Conservation (phyloP, 2,888 invertebrate genomes). For the Rhorus exstirpatorius region DNA sequence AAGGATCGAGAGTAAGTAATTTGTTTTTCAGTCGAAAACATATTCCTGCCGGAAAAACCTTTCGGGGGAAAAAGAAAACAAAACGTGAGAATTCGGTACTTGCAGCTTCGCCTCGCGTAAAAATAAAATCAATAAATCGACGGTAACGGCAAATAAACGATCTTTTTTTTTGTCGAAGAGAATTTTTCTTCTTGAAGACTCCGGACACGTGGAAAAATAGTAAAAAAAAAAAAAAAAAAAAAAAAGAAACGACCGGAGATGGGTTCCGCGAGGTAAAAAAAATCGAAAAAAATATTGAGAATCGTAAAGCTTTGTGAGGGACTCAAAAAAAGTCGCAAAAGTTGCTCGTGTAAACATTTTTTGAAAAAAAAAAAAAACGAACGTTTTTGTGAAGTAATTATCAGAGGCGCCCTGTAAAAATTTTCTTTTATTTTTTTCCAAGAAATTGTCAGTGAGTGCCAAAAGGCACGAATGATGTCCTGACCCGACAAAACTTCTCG, state of each 20-base stretch:
- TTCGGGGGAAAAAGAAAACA: no score
- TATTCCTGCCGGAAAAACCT: no score
- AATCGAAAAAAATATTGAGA: constrained; percentile 1
- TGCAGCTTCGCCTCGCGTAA: neutral
- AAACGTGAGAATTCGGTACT: constrained; percentile 5
- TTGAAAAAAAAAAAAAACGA: no score
- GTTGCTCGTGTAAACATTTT: no score
- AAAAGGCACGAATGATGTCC: constrained; percentile 51
- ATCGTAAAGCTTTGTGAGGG: neutral
- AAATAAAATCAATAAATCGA: constrained; percentile 2
- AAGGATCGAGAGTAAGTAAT: no score
- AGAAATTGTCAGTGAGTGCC: constrained; percentile 12
- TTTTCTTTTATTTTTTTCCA: neutral
- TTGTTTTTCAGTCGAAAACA: no score
- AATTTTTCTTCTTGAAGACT: constrained; percentile 1
- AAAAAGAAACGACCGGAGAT: constrained; percentile 1
- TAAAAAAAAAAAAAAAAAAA: constrained; percentile 18
- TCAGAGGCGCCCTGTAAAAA: neutral
- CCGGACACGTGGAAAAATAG: constrained; percentile 4
- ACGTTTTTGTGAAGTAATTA: neutral
- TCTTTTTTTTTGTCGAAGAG: neutral
- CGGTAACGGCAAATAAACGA: neutral
- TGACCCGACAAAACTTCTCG: constrained; percentile 53
- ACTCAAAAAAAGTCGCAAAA: neutral
- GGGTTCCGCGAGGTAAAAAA: constrained; percentile 7